phyloP scores from a whole-genome alignment of 2,113 vertebrate species.

The Xiphophorus maculatus region DNA sequence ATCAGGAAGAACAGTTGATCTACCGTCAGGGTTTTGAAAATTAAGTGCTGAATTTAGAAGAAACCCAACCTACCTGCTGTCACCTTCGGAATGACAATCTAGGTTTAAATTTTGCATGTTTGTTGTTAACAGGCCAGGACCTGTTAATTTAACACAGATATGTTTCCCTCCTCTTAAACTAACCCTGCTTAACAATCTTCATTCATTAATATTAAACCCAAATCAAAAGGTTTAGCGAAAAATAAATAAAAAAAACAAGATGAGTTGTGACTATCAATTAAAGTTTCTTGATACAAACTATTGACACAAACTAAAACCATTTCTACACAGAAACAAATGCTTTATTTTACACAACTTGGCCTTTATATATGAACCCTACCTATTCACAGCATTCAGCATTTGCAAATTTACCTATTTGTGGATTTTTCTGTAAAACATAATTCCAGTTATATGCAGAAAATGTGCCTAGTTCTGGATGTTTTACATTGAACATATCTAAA shows the following conservation, averaged over 20 bases:
- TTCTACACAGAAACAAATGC: not conserved
- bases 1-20: constrained; percentile 28
- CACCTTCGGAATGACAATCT: not conserved
- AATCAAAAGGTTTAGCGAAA: no score
- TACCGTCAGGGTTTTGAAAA: constrained; percentile 11
- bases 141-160: not conserved
- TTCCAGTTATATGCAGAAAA: no score
- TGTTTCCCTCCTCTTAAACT: not conserved
- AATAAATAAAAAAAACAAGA: not conserved
- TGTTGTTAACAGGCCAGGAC: not conserved
- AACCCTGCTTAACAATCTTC: not conserved
- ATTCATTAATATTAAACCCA: no score
- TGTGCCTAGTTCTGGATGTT: no score
- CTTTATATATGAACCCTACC: not conserved
- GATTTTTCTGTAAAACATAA: no score
- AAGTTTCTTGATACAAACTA: not conserved
- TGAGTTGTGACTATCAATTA: not conserved
- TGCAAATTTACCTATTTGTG: no score
- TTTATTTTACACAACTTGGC: not conserved
- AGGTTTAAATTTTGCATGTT: not conserved
- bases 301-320: not conserved
- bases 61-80: not conserved
- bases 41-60: constrained; percentile 28
- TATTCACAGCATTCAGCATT: no score
- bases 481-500: no score